phyloP scores from a whole-genome alignment of 2,113 vertebrate genomes.

The Tonatia bakeri region DNA sequence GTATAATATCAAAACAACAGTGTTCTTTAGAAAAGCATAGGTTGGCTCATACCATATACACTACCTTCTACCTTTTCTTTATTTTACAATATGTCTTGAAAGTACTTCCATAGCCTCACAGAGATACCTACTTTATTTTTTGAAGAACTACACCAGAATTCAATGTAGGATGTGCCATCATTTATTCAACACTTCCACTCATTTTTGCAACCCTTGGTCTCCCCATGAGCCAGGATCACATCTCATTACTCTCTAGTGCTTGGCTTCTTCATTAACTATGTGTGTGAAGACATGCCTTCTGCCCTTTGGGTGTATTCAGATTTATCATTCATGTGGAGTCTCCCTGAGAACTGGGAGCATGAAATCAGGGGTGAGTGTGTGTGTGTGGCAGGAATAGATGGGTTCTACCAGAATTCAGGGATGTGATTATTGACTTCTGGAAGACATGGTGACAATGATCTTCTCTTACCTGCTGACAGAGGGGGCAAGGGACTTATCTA shows the following conservation, averaged over 20 bases:
- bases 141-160: neutral
- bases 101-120: neutral
- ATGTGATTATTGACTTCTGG: neutral
- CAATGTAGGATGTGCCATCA: too few species aligned
- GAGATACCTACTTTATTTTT: neutral
- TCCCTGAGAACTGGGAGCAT: neutral
- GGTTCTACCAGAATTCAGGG: neutral
- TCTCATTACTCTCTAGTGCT: neutral
- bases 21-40: neutral
- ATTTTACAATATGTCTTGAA: neutral
- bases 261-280: neutral
- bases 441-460: neutral
- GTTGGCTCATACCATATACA: neutral
- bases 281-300: too few species aligned
- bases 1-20: neutral
- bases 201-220: neutral
- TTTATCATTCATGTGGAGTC: neutral
- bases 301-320: neutral
- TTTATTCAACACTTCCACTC: neutral
- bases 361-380: accelerated
- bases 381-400: neutral
- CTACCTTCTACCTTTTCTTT: neutral
- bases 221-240: neutral
- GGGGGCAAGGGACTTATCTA: neutral
- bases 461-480: neutral